Evolutionary conservation across 1,140 invertebrate genomes (phyloP), one percentile per base, ranked within the genome.

Genomic region (Rhopalosiphum maidis): DNA sequence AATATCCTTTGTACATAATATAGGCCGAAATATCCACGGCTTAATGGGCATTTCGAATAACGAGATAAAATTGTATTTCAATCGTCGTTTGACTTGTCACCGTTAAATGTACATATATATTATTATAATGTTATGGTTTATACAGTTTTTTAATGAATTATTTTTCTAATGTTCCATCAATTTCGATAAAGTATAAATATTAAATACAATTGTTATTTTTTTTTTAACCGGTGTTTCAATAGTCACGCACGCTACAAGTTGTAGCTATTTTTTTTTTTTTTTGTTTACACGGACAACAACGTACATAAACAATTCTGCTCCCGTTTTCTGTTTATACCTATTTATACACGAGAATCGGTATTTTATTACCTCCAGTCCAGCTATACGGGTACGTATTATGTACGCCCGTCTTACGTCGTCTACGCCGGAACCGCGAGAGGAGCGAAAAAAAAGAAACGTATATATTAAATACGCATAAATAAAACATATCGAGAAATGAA

Each of bases 221-320:
- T 22, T 54, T 54, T 23, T 6, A 54, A 77, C 60, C 60, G 60
- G 30, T 77, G 60, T 77, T 77, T 77, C 60, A 77, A 15, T 30
- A 77, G 60, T n/a, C 60, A 18, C 15, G 30, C 15, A 77, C n/a
- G 11, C 60, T 46, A 86, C 25, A 46, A 11, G 37, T 46, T 25
- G 85, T 43, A 18, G 25, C 3, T 77, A 18, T 77, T 77, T n/a
- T 77, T 30, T 68, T 77, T 30, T 68, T 68, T 68, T n/a, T 68
- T 68, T 68, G 41, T 88, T 35, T 88, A 88, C 86, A 46, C 4
- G 30, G 43, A 48, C 18, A 46, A 30, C 18, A 51, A 41, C 41
- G 85, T 85, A 85, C n/a, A 83, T 51, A 87, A 89, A 89, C 87
- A 54, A 37, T 89, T 89, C 87, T 43, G 46, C 3, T 89, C 35